Percentiles rank a stretch among this genome's conserved stretches.
These are phyloP conservation scores for Platorchestia sp. DNA, from an alignment of 1,140 invertebrate genomes.

Conservation along the genomic window DNA sequence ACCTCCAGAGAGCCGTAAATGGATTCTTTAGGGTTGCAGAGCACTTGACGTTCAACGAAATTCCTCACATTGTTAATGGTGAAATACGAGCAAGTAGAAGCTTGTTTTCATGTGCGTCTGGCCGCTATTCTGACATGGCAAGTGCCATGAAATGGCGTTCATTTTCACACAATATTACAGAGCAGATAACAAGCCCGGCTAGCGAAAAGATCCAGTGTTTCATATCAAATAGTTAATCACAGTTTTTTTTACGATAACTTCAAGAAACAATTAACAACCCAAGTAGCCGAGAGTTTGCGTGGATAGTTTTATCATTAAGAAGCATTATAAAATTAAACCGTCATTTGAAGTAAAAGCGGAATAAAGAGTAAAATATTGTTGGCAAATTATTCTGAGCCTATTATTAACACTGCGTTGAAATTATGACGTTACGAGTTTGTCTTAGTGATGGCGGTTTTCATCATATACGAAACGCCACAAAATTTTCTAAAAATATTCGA, in stretches of 20 bases:
- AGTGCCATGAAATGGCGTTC: not conserved
- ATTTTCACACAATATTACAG: not conserved
- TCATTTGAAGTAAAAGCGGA: too few relatives aligned
- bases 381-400: too few relatives aligned
- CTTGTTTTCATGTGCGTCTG: not conserved
- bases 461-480: too few relatives aligned
- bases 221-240: not conserved
- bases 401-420: too few relatives aligned
- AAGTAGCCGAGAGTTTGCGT: too few relatives aligned
- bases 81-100: not conserved
- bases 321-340: too few relatives aligned
- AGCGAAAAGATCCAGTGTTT: not conserved
- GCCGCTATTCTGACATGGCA: not conserved
- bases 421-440: too few relatives aligned
- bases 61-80: not conserved
- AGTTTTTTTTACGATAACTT: not conserved
- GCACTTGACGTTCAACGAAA: not conserved
- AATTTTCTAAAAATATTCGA: too few relatives aligned
- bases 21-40: not conserved
- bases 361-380: too few relatives aligned
- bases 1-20: too few relatives aligned
- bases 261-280: not conserved
- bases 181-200: not conserved
- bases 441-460: too few relatives aligned
- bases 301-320: too few relatives aligned